Conservation (phyloP, 2,797 vertebrate species). For the Buceros bicornis region DNA sequence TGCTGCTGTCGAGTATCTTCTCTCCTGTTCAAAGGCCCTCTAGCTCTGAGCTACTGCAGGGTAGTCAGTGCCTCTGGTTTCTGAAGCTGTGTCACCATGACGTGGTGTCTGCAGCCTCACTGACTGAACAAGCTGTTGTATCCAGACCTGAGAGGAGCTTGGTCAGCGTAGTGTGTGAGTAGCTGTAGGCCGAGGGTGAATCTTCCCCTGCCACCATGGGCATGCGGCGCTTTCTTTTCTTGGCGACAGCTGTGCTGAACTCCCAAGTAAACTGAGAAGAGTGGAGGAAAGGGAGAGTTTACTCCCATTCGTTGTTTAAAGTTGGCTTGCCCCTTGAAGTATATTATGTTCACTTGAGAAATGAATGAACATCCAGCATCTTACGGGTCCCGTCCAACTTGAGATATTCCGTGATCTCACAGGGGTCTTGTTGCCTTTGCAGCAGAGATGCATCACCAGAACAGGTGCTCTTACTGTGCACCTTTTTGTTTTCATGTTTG, state of each 20-base stretch:
- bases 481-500: neutral
- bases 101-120: rapidly evolving
- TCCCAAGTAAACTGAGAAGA: neutral
- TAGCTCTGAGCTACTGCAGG: neutral
- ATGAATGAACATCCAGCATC: neutral
- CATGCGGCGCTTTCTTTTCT: neutral
- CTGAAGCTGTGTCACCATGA: neutral
- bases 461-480: neutral
- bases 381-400: neutral
- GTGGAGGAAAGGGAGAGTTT: neutral
- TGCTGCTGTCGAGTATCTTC: neutral
- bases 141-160: neutral
- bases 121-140: rapidly evolving
- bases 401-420: neutral
- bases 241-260: neutral
- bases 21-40: neutral
- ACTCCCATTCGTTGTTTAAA: neutral
- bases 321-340: neutral
- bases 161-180: rapidly evolving
- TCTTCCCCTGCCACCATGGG: neutral
- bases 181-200: neutral
- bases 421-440: neutral
- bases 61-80: neutral
- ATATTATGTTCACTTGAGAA: neutral
- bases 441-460: neutral